Conservation (phyloP, 2,888 invertebrate genomes). For the Alsophila aescularia region DNA sequence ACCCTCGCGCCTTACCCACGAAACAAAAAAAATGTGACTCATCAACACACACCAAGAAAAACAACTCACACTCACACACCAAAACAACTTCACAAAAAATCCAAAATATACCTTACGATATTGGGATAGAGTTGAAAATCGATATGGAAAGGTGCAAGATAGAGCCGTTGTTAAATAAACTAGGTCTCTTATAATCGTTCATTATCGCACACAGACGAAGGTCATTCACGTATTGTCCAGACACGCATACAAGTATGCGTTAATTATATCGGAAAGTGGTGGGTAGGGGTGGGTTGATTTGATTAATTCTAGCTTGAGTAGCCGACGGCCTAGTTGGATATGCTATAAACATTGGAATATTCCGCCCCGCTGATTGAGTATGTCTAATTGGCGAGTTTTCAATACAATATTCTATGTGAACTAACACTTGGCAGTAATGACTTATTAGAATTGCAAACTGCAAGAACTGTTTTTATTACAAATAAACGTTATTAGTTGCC, state of each 20-base stretch:
- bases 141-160: constrained; percentile 44
- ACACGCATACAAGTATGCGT: constrained; percentile 78
- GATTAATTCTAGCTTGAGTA: constrained; percentile 82
- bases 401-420: constrained; percentile 37
- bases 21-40: constrained; percentile 86
- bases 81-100: constrained; percentile 53
- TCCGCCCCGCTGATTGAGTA: constrained; percentile 62
- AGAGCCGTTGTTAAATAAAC: constrained; percentile 67
- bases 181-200: constrained; percentile 82
- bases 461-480: neutral
- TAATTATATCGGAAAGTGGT: constrained; percentile 85
- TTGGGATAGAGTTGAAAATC: constrained; percentile 60
- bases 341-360: constrained; percentile 77
- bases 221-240: constrained; percentile 72
- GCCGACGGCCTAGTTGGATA: constrained; percentile 74
- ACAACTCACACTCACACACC: constrained; percentile 58
- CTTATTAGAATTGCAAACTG: neutral
- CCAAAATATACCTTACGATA: constrained; percentile 70
- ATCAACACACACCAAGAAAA: constrained; percentile 81
- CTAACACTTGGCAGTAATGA: constrained; percentile 18
- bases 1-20: constrained; percentile 83
- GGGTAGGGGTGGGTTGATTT: constrained; percentile 83
- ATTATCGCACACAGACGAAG: constrained; percentile 79
- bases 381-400: constrained; percentile 63
- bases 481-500: no score